Evolutionary conservation across 2,113 vertebrate species (phyloP), one percentile per base, ranked within the genome.

Genomic region (Phodopus roborovskii): DNA sequence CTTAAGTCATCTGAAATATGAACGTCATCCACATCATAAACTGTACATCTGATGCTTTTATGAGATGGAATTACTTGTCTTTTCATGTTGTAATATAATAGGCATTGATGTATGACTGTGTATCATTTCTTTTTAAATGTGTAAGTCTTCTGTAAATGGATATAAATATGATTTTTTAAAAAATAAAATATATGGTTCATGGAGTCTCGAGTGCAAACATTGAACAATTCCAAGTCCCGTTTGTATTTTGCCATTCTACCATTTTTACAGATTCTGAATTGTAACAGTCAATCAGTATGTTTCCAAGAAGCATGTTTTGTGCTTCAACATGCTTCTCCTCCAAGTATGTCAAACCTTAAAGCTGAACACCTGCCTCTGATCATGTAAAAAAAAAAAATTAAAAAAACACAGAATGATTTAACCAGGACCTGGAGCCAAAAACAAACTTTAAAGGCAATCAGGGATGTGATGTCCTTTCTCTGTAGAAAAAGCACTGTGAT

Each of bases 71-170:
- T 94, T 96, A 97, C 97, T 97, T 97, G 98, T 98, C 98, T 98
- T 98, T 98, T 97, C 98, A 98, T 98, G 99, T 99, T 99, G 99
- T 99, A 99, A 99, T 99, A 99, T 99, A 99, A 97, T 99, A 99
- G 98, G 98, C 97, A 98, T 99, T 98, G 98, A 98, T 98, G 99
- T 99, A 99, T 98, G 99, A 99, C 98, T 99, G 99, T 99, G 99
- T 99, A 99, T 36, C 5, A 86, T 99, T 99, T 98, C 97, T 98
- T 99, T 99, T 98, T 97, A 98, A 98, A 98, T 99, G 99, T 99
- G 99, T 98, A 99, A 98, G 98, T 99, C 99, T 99, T 99, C 98
- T 99, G 99, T 99, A 99, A 99, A 99, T 99, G 98, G 98, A 99
- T 99, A 99, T 99, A 99, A 99, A 99, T 99, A 99, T 98, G 99